Conservation (phyloP, 2,797 vertebrate species). For the Tapirus indicus region DNA sequence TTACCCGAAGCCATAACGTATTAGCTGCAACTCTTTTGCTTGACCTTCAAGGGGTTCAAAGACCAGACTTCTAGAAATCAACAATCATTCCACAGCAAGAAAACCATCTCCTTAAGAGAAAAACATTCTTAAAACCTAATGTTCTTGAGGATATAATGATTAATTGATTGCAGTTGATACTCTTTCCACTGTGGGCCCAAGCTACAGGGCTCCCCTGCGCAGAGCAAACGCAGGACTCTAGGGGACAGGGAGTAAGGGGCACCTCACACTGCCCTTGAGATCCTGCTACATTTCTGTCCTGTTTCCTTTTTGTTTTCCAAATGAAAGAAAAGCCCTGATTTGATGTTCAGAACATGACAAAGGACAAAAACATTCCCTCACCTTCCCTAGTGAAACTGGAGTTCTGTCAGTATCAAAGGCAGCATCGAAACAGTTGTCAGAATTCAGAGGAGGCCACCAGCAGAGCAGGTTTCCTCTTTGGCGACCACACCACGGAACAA, state of each 20-base stretch:
- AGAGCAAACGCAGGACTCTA: neutral
- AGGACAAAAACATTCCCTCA: neutral
- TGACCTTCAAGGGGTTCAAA: constrained; percentile 5
- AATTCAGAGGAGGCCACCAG: constrained; percentile 1
- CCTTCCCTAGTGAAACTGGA: constrained; percentile 22
- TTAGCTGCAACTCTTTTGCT: neutral
- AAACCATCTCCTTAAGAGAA: constrained; percentile 5
- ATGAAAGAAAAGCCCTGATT: constrained; percentile 40
- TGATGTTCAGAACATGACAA: constrained; percentile 51
- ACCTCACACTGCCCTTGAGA: neutral
- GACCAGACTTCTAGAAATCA: constrained; percentile 40
- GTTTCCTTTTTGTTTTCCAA: constrained; percentile 35
- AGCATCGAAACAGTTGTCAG: constrained; percentile 18
- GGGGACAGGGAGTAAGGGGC: neutral
- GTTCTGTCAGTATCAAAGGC: constrained; percentile 21
- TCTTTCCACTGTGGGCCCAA: neutral
- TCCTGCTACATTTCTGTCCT: neutral
- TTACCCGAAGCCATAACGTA: neutral
- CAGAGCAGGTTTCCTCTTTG: neutral
- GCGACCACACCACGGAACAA: neutral
- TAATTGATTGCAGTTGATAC: neutral
- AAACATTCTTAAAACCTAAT: constrained; percentile 26
- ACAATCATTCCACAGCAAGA: neutral
- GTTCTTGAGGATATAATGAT: neutral
- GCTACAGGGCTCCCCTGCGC: neutral